Evolutionary conservation across 2,888 invertebrate genomes (phyloP).

Genomic region (Heliconius erato): DNA sequence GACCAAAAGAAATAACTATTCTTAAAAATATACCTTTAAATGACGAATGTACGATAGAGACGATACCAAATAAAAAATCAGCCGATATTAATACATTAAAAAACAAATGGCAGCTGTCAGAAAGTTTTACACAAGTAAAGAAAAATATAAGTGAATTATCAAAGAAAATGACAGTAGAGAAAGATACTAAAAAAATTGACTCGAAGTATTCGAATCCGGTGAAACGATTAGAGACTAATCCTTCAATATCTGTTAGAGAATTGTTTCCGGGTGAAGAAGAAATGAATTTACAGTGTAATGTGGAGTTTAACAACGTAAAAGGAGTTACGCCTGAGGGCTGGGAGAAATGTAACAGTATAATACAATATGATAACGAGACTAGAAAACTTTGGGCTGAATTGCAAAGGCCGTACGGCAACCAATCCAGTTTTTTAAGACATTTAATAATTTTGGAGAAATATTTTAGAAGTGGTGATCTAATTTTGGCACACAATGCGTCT

Average conservation of each 20-base stretch:
- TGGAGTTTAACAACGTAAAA: conserved; percentile 90
- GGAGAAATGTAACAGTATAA: conserved; percentile 92
- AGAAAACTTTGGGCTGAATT: conserved; percentile 92
- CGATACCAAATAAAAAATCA: conserved; percentile 80
- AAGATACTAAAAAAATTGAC: conserved; percentile 78
- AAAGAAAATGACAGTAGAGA: conserved; percentile 73
- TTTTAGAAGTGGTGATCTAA: conserved; percentile 92
- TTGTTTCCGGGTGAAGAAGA: conserved; percentile 94
- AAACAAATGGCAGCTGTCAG: conserved; percentile 84
- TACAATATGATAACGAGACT: conserved; percentile 94
- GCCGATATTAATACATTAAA: conserved; percentile 81
- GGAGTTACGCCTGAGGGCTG: conserved; percentile 93
- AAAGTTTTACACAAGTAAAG: conserved; percentile 82
- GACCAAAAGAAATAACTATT: conserved; percentile 62
- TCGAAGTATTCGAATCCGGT: conserved; percentile 86
- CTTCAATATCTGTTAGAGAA: conserved; percentile 93
- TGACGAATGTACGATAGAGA: conserved; percentile 87
- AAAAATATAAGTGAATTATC: conserved; percentile 81
- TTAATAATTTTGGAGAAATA: conserved; percentile 93
- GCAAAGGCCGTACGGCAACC: conserved; percentile 94
- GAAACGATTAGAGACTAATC: conserved; percentile 90
- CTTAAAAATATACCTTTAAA: conserved; percentile 82
- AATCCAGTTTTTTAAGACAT: conserved; percentile 93
- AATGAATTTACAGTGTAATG: conserved; percentile 90
- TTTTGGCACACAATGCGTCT: conserved; percentile 90